phyloP scores from a whole-genome alignment of 2,888 invertebrate species.

The Ferdinandea cuprea region DNA sequence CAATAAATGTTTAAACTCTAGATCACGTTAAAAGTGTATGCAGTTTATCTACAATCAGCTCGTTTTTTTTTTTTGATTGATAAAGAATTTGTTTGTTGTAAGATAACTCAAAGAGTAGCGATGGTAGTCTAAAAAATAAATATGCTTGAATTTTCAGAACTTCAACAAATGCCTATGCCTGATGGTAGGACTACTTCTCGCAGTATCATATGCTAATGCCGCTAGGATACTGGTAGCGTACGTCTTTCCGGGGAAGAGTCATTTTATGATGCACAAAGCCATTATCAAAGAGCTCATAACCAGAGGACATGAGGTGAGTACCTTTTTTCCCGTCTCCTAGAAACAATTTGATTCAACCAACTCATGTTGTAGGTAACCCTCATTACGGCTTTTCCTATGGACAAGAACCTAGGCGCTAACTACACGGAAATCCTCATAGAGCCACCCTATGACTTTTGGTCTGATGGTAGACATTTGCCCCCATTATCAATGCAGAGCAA shows the following conservation, averaged over 20 bases:
- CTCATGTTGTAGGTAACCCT: constrained; percentile 78
- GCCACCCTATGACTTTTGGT: constrained; percentile 81
- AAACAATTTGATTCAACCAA: accelerated
- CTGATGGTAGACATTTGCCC: constrained; percentile 79
- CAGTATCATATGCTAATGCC: constrained; percentile 44
- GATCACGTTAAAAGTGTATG: too few species aligned
- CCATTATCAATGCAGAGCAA: too few species aligned
- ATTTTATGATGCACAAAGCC: constrained; percentile 83
- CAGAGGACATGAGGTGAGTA: constrained; percentile 84
- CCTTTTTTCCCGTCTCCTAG: too few species aligned
- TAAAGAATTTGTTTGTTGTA: too few species aligned
- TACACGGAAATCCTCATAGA: constrained; percentile 81
- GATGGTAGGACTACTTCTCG: not conserved
- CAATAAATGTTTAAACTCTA: too few species aligned
- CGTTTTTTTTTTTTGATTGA: too few species aligned
- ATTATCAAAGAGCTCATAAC: constrained; percentile 82
- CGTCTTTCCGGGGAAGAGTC: constrained; percentile 83
- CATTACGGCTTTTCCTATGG: constrained; percentile 78
- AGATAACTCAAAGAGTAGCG: too few species aligned
- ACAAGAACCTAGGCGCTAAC: constrained; percentile 78
- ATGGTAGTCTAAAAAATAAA: too few species aligned
- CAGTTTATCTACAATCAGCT: too few species aligned
- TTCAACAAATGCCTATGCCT: not conserved
- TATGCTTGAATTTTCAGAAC: constrained; percentile 36
- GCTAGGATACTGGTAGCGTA: constrained; percentile 83